Evolutionary conservation across 2,888 invertebrate genomes (phyloP).

Genomic region (Doris montereyensis): DNA sequence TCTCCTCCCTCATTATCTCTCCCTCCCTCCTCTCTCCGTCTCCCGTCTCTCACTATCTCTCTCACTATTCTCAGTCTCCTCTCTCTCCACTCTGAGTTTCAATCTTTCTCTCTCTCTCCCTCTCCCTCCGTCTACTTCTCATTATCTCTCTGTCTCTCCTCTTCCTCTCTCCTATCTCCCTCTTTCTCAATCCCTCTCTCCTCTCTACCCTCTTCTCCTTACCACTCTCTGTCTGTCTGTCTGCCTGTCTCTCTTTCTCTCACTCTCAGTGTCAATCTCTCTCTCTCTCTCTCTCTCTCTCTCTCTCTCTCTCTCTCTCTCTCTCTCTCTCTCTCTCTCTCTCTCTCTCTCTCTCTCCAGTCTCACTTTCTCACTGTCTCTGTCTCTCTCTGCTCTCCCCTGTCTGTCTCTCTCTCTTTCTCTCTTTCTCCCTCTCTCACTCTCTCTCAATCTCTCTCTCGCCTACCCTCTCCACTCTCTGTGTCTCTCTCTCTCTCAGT

Average conservation of each 20-base stretch:
- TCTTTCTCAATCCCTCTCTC: background rate
- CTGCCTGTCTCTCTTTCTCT: slow-evolving; percentile 20
- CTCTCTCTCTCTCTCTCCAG: too few relatives aligned
- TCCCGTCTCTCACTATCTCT: background rate
- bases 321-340: background rate
- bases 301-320: background rate
- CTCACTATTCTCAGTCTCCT: background rate
- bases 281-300: background rate
- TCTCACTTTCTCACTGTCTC: too few relatives aligned
- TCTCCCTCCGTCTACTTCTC: background rate
- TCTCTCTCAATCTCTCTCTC: too few relatives aligned
- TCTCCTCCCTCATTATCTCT: background rate
- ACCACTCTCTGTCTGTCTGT: slow-evolving; percentile 4
- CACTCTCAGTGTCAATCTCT: slow-evolving; percentile 2
- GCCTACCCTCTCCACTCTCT: too few relatives aligned
- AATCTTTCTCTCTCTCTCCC: slow-evolving; percentile 6
- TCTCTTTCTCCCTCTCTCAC: too few relatives aligned
- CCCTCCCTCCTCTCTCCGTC: background rate
- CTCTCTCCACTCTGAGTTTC: background rate
- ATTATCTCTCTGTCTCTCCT: background rate
- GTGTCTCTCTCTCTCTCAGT: too few relatives aligned
- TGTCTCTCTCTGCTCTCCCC: too few relatives aligned
- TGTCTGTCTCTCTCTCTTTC: too few relatives aligned
- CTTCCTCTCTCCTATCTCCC: background rate
- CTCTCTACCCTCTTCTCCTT: background rate